Base-by-base conservation (phyloP, 2,888 invertebrate species). In the Cheilosia impressa region DNA sequence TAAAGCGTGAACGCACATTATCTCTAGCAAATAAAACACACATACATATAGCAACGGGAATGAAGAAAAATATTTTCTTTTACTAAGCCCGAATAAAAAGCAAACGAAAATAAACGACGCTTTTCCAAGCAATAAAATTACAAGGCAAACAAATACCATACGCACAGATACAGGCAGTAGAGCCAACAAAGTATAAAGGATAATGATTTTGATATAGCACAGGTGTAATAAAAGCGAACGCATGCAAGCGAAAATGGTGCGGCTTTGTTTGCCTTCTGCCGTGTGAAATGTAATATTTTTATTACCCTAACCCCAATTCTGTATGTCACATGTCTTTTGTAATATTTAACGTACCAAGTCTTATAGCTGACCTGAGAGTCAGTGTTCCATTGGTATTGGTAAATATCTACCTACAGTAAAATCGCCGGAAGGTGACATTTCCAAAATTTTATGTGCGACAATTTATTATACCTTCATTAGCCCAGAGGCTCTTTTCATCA, bases 41-140 rank as follows among this genome's bases (percentile, higher is more conserved):
- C 9, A 63, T 7, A 22, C 31, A 9, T 9, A 34, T 1, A 34
- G 0, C 38, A 60, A 15, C 38, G 62, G 24, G 17, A 83, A 79
- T 76, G 66, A 81, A 66, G 76, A 76, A 85, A 72, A 75, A 75
- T 81, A 80, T 80, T 65, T 63, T 53, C 60, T 63, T 80, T 84
- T 68, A 65, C 50, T 81, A 76, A 80, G 76, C 62, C 80, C 24
- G 50, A 76, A 81, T 71, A 85, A 76, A 84, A 77, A 77, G 65
- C 76, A 85, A 85, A 81, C 85, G 71, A 85, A 84, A 53, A 76
- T 66, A 81, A 85, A 81, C 71, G 85, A 85, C 71, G 75, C 76
- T 76, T 85, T 82, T 85, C 85, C 71, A 71, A 72, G 81, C 81
- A 80, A 85, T 85, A 85, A 85, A 85, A 85, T 85, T 85, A 81